Evolutionary conservation across 64 coral and sea anemone species (phyloP), one percentile per base, ranked within the genome.

Genomic region (Porites lutea): DNA sequence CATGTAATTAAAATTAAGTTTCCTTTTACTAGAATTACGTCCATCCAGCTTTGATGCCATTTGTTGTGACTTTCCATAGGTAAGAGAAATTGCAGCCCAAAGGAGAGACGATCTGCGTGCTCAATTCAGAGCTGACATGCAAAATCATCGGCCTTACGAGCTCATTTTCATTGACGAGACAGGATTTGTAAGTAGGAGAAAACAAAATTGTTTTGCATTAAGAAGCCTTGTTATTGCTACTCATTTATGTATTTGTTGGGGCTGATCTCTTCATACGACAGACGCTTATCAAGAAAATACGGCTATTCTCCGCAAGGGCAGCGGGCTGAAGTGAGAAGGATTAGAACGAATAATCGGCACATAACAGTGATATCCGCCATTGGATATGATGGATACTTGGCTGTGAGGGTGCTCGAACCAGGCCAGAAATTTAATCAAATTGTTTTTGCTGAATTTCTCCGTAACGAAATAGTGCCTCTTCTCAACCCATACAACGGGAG

Each of bases 101-200:
- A 70, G 82, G 49, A 44, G 82, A 43, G 65, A 72, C 65, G 82
- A 86, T 68, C 69, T 86, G 49, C 63, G 66, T 70, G 49, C 46
- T 50, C 43, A 71, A 52, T 86, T 51, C 65, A 86, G 79, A 65
- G 82, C 65, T 86, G 21, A 51, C 44, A 58, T 86, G 82, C 66
- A 86, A 52, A n/a, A 70, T 23, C 82, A 86, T 53, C 47, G 19
- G 16, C 82, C 82, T 48, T 45, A 86, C 46, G 66, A 86, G 82
- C 69, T 86, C 46, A 86, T 86, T 69, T 86, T 86, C 52, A 86
- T 86, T 52, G 82, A 86, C 48, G 65, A 86, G 52, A 86, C 82
- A 86, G 82, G 82, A 86, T 70, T 86, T 49, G 82, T 71, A 71
- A 86, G 82, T 84, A 59, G 67, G 67, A 71, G 23, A 71, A 71